Evolutionary conservation across 2,797 vertebrate species (phyloP).

Genomic region (Macroramphosus scolopax): DNA sequence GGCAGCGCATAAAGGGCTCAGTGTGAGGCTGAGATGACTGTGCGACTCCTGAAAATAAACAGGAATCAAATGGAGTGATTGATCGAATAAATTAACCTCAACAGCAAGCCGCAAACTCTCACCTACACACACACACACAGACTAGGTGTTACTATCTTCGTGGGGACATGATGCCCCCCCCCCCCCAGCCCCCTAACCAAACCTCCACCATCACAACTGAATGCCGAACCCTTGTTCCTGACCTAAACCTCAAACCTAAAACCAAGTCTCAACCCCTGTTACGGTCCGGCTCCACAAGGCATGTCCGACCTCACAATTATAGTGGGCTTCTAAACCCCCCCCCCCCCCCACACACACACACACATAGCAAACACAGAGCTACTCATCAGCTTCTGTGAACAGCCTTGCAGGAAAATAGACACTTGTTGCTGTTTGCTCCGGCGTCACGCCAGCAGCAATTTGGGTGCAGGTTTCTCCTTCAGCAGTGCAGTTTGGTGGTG

Average conservation of each 20-base stretch:
- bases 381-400: conserved; percentile 35
- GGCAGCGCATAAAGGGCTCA: conserved; percentile 67
- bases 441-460: conserved; percentile 43
- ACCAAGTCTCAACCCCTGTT: no score
- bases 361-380: conserved; percentile 26
- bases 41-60: conserved; percentile 76
- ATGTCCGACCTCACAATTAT: no score
- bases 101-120: conserved; percentile 29
- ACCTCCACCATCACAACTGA: no score
- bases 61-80: conserved; percentile 74
- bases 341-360: conserved; percentile 25
- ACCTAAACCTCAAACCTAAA: no score
- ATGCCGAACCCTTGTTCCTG: no score
- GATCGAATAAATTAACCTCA: conserved; percentile 71
- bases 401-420: conserved; percentile 41
- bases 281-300: no score
- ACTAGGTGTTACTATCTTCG: no score
- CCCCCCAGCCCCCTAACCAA: no score
- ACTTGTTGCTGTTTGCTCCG: conserved; percentile 58
- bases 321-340: not conserved
- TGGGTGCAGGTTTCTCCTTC: conserved; percentile 27
- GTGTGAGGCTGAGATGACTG: conserved; percentile 69
- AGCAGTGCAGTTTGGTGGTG: conserved; percentile 11
- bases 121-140: conserved; percentile 5
- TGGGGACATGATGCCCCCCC: no score